phyloP scores from a whole-genome alignment of 1,140 invertebrate genomes.

The Leptestheria dahalacensis region DNA sequence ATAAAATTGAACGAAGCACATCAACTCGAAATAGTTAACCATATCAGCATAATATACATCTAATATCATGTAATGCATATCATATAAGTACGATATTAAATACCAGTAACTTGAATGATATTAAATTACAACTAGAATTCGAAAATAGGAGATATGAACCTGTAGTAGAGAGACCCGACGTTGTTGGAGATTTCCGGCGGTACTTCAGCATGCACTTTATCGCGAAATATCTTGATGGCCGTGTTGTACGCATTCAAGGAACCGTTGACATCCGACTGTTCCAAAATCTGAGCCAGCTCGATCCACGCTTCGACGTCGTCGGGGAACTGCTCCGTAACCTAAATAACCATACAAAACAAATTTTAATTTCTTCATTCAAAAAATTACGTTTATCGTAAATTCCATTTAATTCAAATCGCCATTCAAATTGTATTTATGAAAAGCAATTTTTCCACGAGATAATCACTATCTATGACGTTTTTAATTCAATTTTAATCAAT shows the following conservation, averaged over 20 bases:
- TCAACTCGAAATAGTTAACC: too few species aligned
- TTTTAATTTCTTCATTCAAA: too few species aligned
- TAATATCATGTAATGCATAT: not conserved
- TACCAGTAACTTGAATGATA: not conserved
- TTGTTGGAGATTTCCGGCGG: slow-evolving; percentile 98
- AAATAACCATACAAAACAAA: too few species aligned
- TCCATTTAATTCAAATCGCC: too few species aligned
- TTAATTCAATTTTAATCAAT: too few species aligned
- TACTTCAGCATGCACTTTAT: slow-evolving; percentile 85
- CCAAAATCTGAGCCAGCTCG: slow-evolving; percentile 92
- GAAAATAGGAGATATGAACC: slow-evolving; percentile 28
- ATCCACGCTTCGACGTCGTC: slow-evolving; percentile 99
- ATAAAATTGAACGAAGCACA: too few species aligned
- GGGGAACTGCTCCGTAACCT: slow-evolving; percentile 88
- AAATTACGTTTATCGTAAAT: too few species aligned
- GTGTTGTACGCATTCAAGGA: slow-evolving; percentile 82
- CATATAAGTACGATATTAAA: not conserved
- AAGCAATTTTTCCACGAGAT: too few species aligned
- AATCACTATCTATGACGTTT: too few species aligned
- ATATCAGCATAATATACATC: too few species aligned
- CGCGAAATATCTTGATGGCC: slow-evolving; percentile 80
- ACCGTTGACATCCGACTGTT: slow-evolving; percentile 74
- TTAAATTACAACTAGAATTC: not conserved
- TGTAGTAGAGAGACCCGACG: slow-evolving; percentile 86
- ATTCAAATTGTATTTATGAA: too few species aligned